phyloP scores from a whole-genome alignment of 2,113 vertebrate genomes.

The Monopterus albus region DNA sequence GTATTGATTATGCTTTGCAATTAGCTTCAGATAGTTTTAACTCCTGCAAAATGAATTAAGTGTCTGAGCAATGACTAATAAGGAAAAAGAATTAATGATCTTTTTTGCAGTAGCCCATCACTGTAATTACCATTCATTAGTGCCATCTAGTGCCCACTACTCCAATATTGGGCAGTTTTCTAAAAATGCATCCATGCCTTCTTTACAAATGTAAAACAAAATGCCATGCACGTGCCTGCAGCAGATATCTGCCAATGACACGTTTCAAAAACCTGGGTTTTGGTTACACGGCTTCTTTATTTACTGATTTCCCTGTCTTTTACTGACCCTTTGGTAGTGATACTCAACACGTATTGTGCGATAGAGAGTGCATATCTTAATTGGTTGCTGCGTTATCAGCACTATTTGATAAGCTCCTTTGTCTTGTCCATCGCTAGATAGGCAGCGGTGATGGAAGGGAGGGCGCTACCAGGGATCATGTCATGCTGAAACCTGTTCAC shows the following conservation, averaged over 20 bases:
- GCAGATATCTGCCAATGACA: background rate
- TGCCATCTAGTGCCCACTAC: conserved; percentile 81
- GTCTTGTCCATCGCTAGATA: conserved; percentile 72
- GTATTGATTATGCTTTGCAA: background rate
- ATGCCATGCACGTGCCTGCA: background rate
- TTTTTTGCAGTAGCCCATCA: conserved; percentile 14
- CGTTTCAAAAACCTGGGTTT: conserved; percentile 5
- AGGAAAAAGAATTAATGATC: background rate
- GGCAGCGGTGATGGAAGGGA: conserved; percentile 31
- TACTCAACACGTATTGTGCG: conserved; percentile 44
- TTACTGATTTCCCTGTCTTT: conserved; percentile 14
- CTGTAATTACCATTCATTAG: conserved; percentile 76
- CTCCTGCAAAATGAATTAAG: background rate
- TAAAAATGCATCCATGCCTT: background rate
- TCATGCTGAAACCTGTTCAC: conserved; percentile 23
- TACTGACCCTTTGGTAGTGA: conserved; percentile 62
- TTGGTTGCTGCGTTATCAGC: conserved; percentile 69
- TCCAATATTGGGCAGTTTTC: conserved; percentile 15
- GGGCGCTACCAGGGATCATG: conserved; percentile 24
- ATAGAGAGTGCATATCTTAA: conserved; percentile 68
- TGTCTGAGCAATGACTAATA: background rate
- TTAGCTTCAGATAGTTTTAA: background rate
- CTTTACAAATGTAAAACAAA: background rate
- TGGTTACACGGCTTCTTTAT: conserved; percentile 5
- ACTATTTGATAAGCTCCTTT: conserved; percentile 69